Evolutionary conservation across 2,888 invertebrate species (phyloP).

Genomic region (Aromia moschata): DNA sequence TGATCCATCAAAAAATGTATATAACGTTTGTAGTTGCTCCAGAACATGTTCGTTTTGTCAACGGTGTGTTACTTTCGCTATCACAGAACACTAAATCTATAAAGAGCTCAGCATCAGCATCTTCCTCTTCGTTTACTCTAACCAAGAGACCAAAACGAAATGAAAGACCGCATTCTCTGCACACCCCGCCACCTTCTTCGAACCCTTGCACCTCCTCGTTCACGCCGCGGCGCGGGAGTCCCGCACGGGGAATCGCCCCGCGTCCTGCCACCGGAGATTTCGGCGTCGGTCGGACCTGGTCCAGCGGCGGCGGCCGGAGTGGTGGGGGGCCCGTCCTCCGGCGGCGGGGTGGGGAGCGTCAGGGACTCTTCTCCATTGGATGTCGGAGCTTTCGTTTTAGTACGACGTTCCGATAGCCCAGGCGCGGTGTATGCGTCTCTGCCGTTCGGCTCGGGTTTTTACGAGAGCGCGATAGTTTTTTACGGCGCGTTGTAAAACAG

Average conservation of each 20-base stretch:
- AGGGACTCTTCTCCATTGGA: slow-evolving; percentile 44
- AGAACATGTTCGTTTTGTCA: too few species aligned
- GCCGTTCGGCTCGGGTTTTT: slow-evolving; percentile 11
- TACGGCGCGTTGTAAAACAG: slow-evolving; percentile 15
- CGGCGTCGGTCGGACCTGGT: slow-evolving; percentile 40
- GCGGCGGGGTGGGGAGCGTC: slow-evolving; percentile 38
- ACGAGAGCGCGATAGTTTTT: too few species aligned
- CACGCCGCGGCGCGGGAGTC: slow-evolving; percentile 13
- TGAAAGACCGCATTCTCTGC: too few species aligned
- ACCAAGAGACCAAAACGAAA: too few species aligned
- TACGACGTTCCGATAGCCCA: slow-evolving; percentile 36
- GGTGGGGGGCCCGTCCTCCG: slow-evolving; percentile 34
- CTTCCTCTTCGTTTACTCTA: too few species aligned
- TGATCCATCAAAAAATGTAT: too few species aligned
- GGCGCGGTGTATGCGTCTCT: slow-evolving; percentile 11
- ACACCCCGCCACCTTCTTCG: not conserved
- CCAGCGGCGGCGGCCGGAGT: slow-evolving; percentile 36
- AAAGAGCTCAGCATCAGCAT: too few species aligned
- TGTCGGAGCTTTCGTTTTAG: slow-evolving; percentile 42
- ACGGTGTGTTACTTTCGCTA: too few species aligned
- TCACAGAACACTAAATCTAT: too few species aligned
- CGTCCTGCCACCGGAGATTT: slow-evolving; percentile 20
- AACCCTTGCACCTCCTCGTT: slow-evolving; percentile 11
- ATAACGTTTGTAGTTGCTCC: too few species aligned
- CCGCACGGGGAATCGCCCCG: not conserved